A percentile compares a stretch with the other conserved stretches of the same genome.
Conservation (phyloP, 2,113 vertebrate species). For the Oreochromis tanganicae region DNA sequence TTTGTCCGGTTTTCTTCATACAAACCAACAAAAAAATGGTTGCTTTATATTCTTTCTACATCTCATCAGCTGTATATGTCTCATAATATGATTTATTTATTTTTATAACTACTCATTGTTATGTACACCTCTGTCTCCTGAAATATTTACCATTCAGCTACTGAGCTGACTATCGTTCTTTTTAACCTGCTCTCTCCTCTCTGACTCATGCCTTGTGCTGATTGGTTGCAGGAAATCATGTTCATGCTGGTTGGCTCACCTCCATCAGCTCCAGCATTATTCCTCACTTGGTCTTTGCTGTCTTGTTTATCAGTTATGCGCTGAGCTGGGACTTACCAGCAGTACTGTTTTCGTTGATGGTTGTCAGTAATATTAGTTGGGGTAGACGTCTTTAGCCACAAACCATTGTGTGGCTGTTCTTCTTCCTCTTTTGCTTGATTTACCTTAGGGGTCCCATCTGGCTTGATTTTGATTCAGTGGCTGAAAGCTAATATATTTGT, state of each 20-base stretch:
- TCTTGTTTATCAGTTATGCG: background rate
- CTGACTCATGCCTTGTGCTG: background rate
- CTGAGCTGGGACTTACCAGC: background rate
- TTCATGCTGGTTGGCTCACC: background rate
- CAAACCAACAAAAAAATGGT: background rate
- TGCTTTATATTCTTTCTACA: background rate
- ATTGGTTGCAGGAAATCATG: background rate
- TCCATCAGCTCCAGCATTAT: fast-evolving
- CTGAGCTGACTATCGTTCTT: background rate
- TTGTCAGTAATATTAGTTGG: background rate
- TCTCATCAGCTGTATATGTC: background rate
- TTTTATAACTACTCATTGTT: background rate
- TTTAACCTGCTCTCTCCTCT: background rate
- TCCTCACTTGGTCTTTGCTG: background rate
- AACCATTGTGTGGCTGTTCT: too few relatives aligned
- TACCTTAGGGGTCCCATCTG: too few relatives aligned
- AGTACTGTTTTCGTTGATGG: background rate
- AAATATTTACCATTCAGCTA: background rate
- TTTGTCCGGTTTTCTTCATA: background rate
- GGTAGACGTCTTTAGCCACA: too few relatives aligned
- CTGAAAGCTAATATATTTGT: too few relatives aligned
- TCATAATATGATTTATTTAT: background rate
- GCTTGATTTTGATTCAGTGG: too few relatives aligned
- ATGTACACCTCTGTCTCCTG: background rate
- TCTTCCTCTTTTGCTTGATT: background rate